Evolutionary conservation across 2,113 vertebrate genomes (phyloP).

Genomic region (Raphicerus campestris): DNA sequence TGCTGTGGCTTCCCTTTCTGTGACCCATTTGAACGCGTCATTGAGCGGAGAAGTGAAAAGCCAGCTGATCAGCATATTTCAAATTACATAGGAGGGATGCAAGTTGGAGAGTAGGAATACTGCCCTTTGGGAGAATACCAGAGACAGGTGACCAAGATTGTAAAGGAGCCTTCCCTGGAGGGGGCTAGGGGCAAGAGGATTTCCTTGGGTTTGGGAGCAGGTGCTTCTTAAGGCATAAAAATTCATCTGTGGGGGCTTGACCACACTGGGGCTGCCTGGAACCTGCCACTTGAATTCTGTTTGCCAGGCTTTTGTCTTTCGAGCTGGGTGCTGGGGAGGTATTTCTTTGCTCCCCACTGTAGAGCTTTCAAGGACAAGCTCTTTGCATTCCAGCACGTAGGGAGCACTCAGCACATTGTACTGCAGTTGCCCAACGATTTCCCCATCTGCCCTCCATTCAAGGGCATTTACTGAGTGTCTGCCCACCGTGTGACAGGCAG

Average conservation of each 20-base stretch:
- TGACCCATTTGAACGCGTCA: neutral
- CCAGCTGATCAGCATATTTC: neutral
- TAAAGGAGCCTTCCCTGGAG: neutral
- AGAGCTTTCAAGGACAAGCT: neutral
- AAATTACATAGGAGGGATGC: neutral
- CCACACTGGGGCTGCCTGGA: neutral
- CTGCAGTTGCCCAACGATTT: neutral
- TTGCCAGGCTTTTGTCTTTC: neutral
- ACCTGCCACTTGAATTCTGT: neutral
- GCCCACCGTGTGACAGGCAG: neutral
- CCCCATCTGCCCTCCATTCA: neutral
- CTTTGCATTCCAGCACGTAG: neutral
- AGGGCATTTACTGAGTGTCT: neutral
- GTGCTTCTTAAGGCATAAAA: neutral
- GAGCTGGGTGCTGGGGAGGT: neutral
- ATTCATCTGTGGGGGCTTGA: neutral
- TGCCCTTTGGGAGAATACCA: neutral
- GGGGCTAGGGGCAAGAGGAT: neutral
- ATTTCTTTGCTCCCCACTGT: neutral
- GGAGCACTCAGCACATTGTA: neutral
- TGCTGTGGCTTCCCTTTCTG: neutral
- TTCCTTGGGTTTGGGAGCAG: neutral
- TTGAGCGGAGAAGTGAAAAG: neutral
- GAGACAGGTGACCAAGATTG: neutral
- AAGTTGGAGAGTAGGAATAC: neutral